Conservation (phyloP, 2,113 vertebrate species). For the Sinocyclocheilus rhinocerous region DNA sequence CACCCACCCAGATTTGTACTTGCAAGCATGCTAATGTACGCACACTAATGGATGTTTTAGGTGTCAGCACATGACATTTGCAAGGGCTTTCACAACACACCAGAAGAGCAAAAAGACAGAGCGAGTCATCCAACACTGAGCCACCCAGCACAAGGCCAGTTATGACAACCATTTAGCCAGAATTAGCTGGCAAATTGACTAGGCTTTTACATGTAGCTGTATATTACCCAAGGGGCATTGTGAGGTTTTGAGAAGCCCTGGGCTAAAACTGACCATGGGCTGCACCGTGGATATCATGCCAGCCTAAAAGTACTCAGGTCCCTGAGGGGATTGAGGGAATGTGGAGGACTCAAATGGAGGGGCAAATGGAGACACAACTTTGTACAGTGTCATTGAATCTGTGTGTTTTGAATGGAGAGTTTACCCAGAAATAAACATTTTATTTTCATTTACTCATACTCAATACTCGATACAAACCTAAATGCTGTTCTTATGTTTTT, state of each 20-base stretch:
- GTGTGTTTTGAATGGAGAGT: background rate
- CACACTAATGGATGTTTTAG: constrained; percentile 30
- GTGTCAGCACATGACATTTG: constrained; percentile 52
- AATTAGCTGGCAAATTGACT: constrained; percentile 59
- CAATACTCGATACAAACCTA: background rate
- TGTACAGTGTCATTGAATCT: background rate
- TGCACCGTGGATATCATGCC: constrained; percentile 2
- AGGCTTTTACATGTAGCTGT: constrained; percentile 56
- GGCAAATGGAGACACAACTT: constrained; percentile 1
- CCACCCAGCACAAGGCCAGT: constrained; percentile 39
- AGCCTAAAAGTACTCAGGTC: constrained; percentile 42
- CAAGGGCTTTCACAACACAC: constrained; percentile 30
- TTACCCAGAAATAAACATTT: background rate
- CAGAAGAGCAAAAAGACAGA: constrained; percentile 34
- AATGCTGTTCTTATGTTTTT: background rate
- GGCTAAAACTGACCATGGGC: constrained; percentile 30
- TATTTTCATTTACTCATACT: background rate
- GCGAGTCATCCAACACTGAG: constrained; percentile 34
- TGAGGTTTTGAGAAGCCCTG: constrained; percentile 45
- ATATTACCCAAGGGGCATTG: constrained; percentile 54
- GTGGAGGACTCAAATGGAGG: constrained; percentile 30
- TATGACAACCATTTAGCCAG: constrained; percentile 55
- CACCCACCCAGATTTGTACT: background rate
- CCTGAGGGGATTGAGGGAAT: constrained; percentile 40
- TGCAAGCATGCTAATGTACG: background rate